These are phyloP conservation scores for Hestina assimilis DNA, from an alignment of 1,140 invertebrate genomes.

Conservation along the genomic window DNA sequence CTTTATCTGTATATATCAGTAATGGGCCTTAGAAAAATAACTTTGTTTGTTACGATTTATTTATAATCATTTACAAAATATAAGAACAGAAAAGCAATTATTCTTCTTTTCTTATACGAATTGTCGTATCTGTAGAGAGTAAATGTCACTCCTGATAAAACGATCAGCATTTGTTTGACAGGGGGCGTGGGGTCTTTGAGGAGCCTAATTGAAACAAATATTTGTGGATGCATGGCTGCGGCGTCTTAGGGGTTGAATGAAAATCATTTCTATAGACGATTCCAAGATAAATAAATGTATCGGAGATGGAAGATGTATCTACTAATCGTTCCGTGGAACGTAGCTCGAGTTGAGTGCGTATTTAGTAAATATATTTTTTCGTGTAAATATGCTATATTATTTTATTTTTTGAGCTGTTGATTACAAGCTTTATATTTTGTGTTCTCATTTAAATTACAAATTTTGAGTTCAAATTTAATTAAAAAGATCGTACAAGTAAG, in stretches of 20 bases:
- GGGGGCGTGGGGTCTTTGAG: slow-evolving; percentile 41
- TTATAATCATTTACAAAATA: neutral
- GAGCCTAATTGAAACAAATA: slow-evolving; percentile 70
- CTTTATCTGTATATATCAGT: too few relatives aligned
- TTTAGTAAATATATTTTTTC: too few relatives aligned
- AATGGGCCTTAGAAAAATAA: too few relatives aligned
- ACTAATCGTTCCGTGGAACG: too few relatives aligned
- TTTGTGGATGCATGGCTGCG: slow-evolving; percentile 45
- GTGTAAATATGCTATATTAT: too few relatives aligned
- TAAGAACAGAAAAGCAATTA: neutral
- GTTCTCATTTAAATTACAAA: too few relatives aligned
- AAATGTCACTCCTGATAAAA: slow-evolving; percentile 46
- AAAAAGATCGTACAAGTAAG: too few relatives aligned
- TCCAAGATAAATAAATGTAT: neutral
- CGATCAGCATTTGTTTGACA: slow-evolving; percentile 61
- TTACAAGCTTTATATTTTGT: too few relatives aligned
- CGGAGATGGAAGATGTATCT: too few relatives aligned
- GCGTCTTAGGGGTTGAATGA: slow-evolving; percentile 20
- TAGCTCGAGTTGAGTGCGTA: too few relatives aligned
- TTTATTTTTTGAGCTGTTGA: too few relatives aligned
- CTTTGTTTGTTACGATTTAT: neutral
- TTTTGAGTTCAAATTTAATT: too few relatives aligned
- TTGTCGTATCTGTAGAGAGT: neutral
- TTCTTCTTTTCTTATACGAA: neutral
- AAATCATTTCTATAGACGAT: slow-evolving; percentile 9